These are phyloP conservation scores for Serripes groenlandicus DNA, from an alignment of 2,888 invertebrate species.

Conservation along the genomic window DNA sequence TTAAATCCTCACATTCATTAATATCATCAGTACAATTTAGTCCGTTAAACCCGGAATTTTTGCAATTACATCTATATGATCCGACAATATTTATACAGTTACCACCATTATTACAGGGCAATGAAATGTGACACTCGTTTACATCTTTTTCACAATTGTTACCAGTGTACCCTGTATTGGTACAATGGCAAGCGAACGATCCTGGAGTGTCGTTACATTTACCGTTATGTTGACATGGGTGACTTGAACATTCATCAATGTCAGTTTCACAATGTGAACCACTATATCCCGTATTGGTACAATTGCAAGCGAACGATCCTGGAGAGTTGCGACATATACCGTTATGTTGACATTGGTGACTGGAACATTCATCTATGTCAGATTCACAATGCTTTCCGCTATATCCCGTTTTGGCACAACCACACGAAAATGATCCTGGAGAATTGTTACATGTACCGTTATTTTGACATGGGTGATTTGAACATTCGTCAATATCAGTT, in stretches of 20 bases:
- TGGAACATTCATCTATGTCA: conserved; percentile 20
- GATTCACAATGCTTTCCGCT: conserved; percentile 39
- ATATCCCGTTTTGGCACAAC: conserved; percentile 65
- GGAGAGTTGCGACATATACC: conserved; percentile 93
- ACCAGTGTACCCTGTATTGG: conserved; percentile 57
- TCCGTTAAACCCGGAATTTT: conserved; percentile 48
- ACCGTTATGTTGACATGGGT: conserved; percentile 52
- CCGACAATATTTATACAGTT: conserved; percentile 12
- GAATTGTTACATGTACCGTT: conserved; percentile 64
- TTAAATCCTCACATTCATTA: conserved; percentile 34
- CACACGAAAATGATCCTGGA: conserved; percentile 61
- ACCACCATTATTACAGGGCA: not conserved
- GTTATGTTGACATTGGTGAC: conserved; percentile 93
- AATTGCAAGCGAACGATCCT: conserved; percentile 77
- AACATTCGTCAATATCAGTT: conserved; percentile 64
- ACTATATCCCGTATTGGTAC: conserved; percentile 56
- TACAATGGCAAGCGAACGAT: conserved; percentile 55
- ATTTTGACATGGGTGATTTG: conserved; percentile 59
- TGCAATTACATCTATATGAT: conserved; percentile 10
- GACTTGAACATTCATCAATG: conserved; percentile 55
- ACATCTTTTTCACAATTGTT: conserved; percentile 58
- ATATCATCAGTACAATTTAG: conserved; percentile 45
- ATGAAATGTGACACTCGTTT: conserved; percentile 60
- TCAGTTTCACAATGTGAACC: conserved; percentile 59
- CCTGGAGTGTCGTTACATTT: conserved; percentile 55